phyloP scores from a whole-genome alignment of 2,113 vertebrate species.

The Stomatorhinus ivindoensis region DNA sequence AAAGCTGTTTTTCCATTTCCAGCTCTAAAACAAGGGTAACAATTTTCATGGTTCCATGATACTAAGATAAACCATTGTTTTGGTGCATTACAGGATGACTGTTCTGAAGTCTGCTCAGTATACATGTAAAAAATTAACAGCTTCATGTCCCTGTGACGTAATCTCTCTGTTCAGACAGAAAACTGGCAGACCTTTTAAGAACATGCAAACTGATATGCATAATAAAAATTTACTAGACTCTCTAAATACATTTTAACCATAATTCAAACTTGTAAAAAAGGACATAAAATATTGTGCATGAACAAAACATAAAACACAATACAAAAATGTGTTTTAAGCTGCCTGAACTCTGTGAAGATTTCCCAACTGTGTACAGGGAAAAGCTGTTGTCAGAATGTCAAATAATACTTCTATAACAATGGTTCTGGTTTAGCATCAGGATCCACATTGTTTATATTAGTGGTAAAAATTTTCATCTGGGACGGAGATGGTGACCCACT shows the following conservation, averaged over 20 bases:
- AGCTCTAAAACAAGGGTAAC: neutral
- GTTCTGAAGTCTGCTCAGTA: neutral
- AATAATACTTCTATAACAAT: neutral
- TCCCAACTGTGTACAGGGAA: neutral
- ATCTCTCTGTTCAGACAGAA: neutral
- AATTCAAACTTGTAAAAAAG: neutral
- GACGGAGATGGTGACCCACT: neutral
- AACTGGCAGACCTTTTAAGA: neutral
- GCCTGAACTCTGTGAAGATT: neutral
- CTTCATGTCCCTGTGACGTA: neutral
- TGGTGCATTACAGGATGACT: neutral
- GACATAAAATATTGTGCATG: neutral
- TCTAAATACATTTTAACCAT: neutral
- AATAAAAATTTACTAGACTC: neutral
- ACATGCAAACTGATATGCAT: neutral
- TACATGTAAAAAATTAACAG: neutral
- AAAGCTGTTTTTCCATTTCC: neutral
- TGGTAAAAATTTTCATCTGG: neutral
- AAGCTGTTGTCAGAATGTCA: neutral
- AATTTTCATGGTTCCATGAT: neutral
- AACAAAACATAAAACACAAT: neutral
- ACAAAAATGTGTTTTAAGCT: neutral
- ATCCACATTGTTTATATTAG: neutral
- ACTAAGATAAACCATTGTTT: neutral
- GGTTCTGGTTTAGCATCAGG: neutral